These are phyloP conservation scores for Tubiluchus corallicola DNA, from an alignment of 2,888 invertebrate genomes.

Conservation along the genomic window DNA sequence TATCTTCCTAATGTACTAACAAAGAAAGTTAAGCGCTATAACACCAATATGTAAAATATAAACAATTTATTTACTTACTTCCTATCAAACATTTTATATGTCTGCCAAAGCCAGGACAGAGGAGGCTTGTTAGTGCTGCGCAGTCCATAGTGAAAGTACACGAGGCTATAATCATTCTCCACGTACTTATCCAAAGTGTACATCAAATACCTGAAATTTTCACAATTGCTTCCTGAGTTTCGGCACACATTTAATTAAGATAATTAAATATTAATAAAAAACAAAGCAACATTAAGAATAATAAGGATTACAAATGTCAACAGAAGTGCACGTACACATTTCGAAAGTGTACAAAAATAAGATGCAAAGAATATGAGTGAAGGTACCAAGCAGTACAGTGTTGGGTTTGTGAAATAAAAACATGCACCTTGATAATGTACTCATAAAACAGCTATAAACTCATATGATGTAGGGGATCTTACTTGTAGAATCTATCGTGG, in stretches of 20 bases:
- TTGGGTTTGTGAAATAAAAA: slow-evolving; percentile 4
- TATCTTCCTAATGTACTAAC: no score
- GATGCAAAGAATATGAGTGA: slow-evolving; percentile 9
- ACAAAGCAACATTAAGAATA: not conserved
- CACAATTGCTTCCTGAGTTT: no score
- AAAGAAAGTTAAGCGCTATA: no score
- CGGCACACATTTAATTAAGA: slow-evolving; percentile 5
- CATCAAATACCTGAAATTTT: slow-evolving; percentile 70
- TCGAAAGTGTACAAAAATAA: not conserved
- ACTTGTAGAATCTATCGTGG: slow-evolving; percentile 53
- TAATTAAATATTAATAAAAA: slow-evolving; percentile 7
- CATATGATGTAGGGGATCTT: no score
- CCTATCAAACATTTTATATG: slow-evolving; percentile 88
- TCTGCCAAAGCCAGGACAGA: slow-evolving; percentile 84
- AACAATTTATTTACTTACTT: slow-evolving; percentile 46
- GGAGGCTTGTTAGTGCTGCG: slow-evolving; percentile 90
- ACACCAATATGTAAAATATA: no score
- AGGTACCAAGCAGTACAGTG: not conserved
- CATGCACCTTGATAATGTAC: no score
- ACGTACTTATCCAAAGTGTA: slow-evolving; percentile 90
- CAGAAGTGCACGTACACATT: not conserved
- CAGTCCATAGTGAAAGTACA: slow-evolving; percentile 93
- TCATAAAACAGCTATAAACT: no score
- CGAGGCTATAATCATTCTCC: slow-evolving; percentile 91
- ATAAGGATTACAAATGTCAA: not conserved